phyloP scores from a whole-genome alignment of 53 echinoderm and acorn worm genomes.

The Holothuria leucospilota region DNA sequence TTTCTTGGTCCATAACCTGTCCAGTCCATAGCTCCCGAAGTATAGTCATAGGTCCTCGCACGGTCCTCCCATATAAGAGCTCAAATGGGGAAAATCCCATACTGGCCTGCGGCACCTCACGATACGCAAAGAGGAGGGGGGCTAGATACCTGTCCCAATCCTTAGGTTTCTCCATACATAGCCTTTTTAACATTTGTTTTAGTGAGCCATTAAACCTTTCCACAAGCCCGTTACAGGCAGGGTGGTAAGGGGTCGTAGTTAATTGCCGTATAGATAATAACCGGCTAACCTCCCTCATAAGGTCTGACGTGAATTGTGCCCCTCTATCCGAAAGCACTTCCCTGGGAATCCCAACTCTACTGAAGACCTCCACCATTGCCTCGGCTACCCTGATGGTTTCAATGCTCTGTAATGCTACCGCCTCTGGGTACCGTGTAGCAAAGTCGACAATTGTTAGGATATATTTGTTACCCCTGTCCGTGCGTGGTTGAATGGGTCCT shows the following conservation, averaged over 20 bases:
- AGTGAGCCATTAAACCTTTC: constrained; percentile 33
- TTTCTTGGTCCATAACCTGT: constrained; percentile 24
- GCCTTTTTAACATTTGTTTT: constrained; percentile 45
- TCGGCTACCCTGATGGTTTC: constrained; percentile 48
- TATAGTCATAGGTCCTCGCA: constrained; percentile 40
- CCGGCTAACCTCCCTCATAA: constrained; percentile 50
- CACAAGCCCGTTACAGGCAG: no score
- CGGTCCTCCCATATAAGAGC: constrained; percentile 33
- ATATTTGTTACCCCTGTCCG: constrained; percentile 45
- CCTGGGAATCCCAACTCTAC: constrained; percentile 46
- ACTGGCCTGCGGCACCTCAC: constrained; percentile 32
- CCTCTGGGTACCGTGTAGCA: no score
- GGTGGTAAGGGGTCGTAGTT: no score
- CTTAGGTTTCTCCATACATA: constrained; percentile 45
- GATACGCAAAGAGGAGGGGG: constrained; percentile 41
- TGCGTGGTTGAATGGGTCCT: constrained; percentile 49
- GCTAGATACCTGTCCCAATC: constrained; percentile 43
- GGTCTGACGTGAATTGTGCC: constrained; percentile 51
- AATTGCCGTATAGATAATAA: constrained; percentile 46
- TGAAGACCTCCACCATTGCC: constrained; percentile 45
- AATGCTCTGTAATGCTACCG: constrained; percentile 39
- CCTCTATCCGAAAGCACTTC: constrained; percentile 52
- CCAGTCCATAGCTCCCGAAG: constrained; percentile 34
- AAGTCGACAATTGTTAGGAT: constrained; percentile 47
- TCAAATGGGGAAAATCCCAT: constrained; percentile 42